Conservation (phyloP, 2,888 invertebrate genomes). For the Metallyticus violacea region DNA sequence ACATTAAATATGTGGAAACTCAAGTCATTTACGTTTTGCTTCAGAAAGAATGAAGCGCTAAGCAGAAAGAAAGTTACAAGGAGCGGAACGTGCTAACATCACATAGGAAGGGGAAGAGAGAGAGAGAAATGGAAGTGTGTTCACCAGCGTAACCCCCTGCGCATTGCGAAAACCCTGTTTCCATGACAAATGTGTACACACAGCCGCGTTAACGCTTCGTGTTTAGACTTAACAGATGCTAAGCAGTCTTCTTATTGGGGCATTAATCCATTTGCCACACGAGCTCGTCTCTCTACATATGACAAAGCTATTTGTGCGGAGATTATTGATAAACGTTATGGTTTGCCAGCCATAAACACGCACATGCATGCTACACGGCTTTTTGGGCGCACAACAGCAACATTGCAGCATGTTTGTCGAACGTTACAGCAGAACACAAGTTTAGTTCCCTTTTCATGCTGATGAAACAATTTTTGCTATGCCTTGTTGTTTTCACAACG, state of each 20-base stretch:
- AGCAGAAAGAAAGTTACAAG: no score
- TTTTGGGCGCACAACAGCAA: neutral
- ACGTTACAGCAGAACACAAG: neutral
- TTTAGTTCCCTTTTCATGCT: neutral
- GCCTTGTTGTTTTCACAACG: no score
- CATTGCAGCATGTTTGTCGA: neutral
- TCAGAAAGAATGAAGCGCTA: no score
- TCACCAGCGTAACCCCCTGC: neutral
- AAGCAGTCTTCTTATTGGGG: neutral
- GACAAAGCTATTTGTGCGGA: slow-evolving; percentile 17
- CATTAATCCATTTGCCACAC: neutral
- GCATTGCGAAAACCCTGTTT: neutral
- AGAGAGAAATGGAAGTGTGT: neutral
- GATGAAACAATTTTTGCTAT: no score
- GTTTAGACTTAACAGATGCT: neutral
- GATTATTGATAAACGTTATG: slow-evolving; percentile 15
- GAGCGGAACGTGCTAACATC: no score
- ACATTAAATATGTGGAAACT: no score
- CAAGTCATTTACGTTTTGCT: no score
- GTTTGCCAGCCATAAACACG: neutral
- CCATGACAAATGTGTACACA: neutral
- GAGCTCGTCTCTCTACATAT: neutral
- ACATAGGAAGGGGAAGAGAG: no score
- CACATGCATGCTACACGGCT: neutral
- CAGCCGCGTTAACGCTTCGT: neutral